Conservation (phyloP, 2,113 vertebrate genomes). For the Coregonus clupeaformis region DNA sequence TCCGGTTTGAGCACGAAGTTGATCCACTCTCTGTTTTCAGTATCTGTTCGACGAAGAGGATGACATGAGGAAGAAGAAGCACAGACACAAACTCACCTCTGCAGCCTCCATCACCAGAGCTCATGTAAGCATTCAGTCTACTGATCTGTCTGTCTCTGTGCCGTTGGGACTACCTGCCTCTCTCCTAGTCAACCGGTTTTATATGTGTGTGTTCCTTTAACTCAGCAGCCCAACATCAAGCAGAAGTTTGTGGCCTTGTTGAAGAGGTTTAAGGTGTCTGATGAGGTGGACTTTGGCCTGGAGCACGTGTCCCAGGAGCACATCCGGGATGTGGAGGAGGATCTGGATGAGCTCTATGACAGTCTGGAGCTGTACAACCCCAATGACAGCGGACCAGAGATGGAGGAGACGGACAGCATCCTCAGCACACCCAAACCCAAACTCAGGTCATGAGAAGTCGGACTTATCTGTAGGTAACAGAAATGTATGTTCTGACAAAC, state of each 20-base stretch:
- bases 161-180: background rate
- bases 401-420: background rate
- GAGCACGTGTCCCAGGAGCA: background rate
- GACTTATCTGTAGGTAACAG: no score
- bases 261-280: conserved; percentile 81
- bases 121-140: conserved; percentile 17
- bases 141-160: background rate
- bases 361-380: background rate
- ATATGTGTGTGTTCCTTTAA: no score
- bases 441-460: background rate
- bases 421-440: conserved; percentile 1
- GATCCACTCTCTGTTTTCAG: conserved; percentile 45
- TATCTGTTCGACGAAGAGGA: conserved; percentile 82
- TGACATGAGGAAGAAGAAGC: conserved; percentile 78
- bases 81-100: conserved; percentile 74
- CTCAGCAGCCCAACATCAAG: conserved; percentile 80
- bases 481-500: no score
- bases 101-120: conserved; percentile 80
- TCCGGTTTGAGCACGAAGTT: no score
- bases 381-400: background rate
- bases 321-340: background rate
- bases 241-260: conserved; percentile 81
- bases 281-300: conserved; percentile 66
- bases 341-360: background rate
- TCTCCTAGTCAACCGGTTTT: background rate